These are phyloP conservation scores for Cathartes aura DNA, from an alignment of 2,113 vertebrate genomes.

Conservation along the genomic window DNA sequence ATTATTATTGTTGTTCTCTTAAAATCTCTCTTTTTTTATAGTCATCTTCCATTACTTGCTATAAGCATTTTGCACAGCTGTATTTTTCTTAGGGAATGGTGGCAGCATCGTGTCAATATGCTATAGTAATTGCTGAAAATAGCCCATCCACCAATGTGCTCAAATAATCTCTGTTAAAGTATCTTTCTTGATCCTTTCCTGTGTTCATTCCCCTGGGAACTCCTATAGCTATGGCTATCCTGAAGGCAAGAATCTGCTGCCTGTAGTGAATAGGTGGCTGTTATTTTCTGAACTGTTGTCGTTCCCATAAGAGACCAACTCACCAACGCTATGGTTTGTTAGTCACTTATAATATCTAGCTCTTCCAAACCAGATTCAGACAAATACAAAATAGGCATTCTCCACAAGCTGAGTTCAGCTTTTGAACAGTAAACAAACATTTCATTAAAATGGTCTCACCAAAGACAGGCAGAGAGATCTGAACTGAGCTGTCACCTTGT, in stretches of 20 bases:
- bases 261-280: constrained; percentile 26
- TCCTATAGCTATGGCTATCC: constrained; percentile 41
- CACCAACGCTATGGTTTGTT: constrained; percentile 31
- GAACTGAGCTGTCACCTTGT: constrained; percentile 76
- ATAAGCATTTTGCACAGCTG: not conserved
- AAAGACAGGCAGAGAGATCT: constrained; percentile 67
- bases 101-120: not conserved
- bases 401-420: constrained; percentile 42
- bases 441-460: constrained; percentile 73
- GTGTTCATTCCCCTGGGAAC: constrained; percentile 49
- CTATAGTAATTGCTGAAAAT: constrained; percentile 28
- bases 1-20: not conserved
- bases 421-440: constrained; percentile 73
- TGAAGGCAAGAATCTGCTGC: constrained; percentile 64
- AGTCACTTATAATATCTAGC: constrained; percentile 51
- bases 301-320: constrained; percentile 56
- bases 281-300: constrained; percentile 58
- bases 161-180: constrained; percentile 41
- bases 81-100: not conserved
- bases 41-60: not conserved
- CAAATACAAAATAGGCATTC: constrained; percentile 40
- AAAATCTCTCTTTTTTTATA: not conserved
- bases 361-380: constrained; percentile 57
- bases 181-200: constrained; percentile 34
- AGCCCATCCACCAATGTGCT: not conserved